phyloP scores from a whole-genome alignment of 2,888 invertebrate genomes.

The Pyrgus malvae region DNA sequence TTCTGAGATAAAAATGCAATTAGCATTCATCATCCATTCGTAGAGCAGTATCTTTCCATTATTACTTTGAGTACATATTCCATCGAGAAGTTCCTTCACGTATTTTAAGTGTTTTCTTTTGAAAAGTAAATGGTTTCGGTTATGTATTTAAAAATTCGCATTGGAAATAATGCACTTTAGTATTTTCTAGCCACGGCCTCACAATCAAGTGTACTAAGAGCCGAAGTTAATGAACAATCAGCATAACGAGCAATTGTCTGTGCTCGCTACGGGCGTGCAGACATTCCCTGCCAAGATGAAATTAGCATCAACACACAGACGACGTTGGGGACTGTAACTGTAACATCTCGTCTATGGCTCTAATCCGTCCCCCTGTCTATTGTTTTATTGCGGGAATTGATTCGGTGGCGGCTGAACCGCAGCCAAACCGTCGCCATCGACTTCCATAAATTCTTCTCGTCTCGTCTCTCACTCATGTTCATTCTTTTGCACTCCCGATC shows the following conservation, averaged over 20 bases:
- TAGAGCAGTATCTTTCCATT: too few species aligned
- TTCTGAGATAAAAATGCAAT: neutral
- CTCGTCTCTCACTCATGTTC: slow-evolving; percentile 1
- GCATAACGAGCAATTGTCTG: slow-evolving; percentile 21
- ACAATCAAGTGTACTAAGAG: neutral
- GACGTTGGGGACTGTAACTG: slow-evolving; percentile 46
- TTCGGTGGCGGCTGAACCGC: slow-evolving; percentile 24
- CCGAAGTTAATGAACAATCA: slow-evolving; percentile 17
- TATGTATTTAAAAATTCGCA: too few species aligned
- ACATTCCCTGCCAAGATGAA: slow-evolving; percentile 62
- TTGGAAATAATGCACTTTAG: neutral
- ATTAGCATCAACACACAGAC: slow-evolving; percentile 61
- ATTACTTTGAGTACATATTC: too few species aligned
- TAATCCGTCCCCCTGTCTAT: slow-evolving; percentile 35
- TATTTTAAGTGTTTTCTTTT: too few species aligned
- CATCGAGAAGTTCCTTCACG: too few species aligned
- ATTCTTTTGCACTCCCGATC: slow-evolving; percentile 1
- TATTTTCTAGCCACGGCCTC: neutral
- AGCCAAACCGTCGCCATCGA: slow-evolving; percentile 22
- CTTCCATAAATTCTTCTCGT: slow-evolving; percentile 16
- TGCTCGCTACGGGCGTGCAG: slow-evolving; percentile 31
- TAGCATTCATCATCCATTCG: neutral
- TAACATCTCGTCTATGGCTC: slow-evolving; percentile 42
- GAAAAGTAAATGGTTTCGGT: too few species aligned
- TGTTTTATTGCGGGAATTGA: slow-evolving; percentile 27